Conservation (phyloP, 1,140 invertebrate species). For the Philopotamus ludificatus region DNA sequence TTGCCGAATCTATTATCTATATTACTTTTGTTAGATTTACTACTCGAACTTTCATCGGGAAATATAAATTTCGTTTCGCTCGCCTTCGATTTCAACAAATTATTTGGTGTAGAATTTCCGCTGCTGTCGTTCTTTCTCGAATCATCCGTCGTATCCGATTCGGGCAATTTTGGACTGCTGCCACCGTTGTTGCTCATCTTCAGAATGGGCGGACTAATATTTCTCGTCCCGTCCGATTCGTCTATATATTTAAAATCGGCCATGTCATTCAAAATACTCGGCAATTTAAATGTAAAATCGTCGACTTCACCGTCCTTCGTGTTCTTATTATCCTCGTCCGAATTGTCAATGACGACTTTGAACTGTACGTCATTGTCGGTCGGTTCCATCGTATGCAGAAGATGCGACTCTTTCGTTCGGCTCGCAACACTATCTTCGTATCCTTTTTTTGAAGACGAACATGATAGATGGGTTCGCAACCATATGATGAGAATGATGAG, state of each 20-base stretch:
- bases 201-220: constrained; percentile 16
- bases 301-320: constrained; percentile 7
- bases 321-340: constrained; percentile 3
- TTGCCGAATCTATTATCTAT: constrained; percentile 24
- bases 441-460: constrained; percentile 1
- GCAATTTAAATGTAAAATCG: constrained; percentile 35
- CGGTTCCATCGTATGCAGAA: constrained; percentile 7
- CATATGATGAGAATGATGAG: constrained; percentile 33
- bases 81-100: constrained; percentile 14
- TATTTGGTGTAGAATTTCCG: constrained; percentile 24
- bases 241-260: constrained; percentile 28
- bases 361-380: background rate
- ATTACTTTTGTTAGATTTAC: background rate
- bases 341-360: constrained; percentile 23
- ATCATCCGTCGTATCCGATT: constrained; percentile 7
- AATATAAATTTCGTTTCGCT: constrained; percentile 28
- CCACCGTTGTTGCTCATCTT: constrained; percentile 36
- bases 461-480: constrained; percentile 23
- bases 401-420: background rate
- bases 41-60: constrained; percentile 19
- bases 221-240: constrained; percentile 21
- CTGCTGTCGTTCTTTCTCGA: constrained; percentile 18
- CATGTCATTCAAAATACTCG: constrained; percentile 23
- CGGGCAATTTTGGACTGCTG: constrained; percentile 32
- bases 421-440: constrained; percentile 2